A percentile compares a stretch with the other conserved stretches of the same genome.
phyloP scores from a whole-genome alignment of 2,888 invertebrate genomes.

The Pharmacophagus antenor region DNA sequence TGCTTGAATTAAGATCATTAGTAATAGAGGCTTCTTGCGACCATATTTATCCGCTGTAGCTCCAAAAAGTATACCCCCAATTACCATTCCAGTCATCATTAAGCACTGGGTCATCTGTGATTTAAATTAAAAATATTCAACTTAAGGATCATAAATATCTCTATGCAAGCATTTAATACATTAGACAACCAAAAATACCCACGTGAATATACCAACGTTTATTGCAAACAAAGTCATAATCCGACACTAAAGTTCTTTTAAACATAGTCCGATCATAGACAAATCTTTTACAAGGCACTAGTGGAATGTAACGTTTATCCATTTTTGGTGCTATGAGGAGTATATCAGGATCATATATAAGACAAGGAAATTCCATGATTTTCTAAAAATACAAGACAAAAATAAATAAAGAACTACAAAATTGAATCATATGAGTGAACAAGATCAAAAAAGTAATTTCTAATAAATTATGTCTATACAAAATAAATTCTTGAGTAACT shows the following conservation, averaged over 20 bases:
- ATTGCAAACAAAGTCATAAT: conserved; percentile 84
- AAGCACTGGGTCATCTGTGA: conserved; percentile 79
- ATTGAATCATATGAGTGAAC: too few species aligned
- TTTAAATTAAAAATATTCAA: conserved; percentile 2
- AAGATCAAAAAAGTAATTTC: too few species aligned
- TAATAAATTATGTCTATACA: too few species aligned
- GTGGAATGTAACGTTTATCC: conserved; percentile 53
- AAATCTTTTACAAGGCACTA: conserved; percentile 59
- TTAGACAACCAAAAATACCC: not conserved
- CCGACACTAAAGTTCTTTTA: conserved; percentile 82
- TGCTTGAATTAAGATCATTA: conserved; percentile 78
- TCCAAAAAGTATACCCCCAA: conserved; percentile 83
- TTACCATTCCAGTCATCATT: conserved; percentile 83
- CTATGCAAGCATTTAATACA: not conserved
- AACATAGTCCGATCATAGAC: conserved; percentile 81
- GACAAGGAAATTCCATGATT: conserved; percentile 63
- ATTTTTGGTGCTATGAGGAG: conserved; percentile 46
- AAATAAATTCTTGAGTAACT: too few species aligned
- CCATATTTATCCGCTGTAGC: conserved; percentile 82
- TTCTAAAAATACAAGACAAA: conserved; percentile 43
- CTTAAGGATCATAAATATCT: not conserved
- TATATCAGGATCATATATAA: conserved; percentile 67
- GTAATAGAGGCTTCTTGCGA: conserved; percentile 79
- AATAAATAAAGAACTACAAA: not conserved
- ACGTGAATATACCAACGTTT: conserved; percentile 77